Percentiles rank a stretch among this genome's conserved stretches.
Evolutionary conservation across 2,888 invertebrate species (phyloP).

Genomic region (Schizotus pectinicornis): DNA sequence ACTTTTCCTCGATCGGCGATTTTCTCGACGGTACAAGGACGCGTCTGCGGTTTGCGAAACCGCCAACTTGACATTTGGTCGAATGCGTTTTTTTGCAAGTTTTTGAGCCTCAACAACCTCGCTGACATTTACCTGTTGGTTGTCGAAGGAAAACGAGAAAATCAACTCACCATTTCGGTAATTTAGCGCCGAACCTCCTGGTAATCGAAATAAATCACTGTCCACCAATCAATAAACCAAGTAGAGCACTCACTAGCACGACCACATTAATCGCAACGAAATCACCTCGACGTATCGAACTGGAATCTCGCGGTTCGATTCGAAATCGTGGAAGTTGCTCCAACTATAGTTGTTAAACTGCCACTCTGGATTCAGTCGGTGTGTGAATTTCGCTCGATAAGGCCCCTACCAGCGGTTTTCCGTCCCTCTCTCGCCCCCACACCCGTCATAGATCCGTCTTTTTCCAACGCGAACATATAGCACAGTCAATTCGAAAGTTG

Average conservation of each 20-base stretch:
- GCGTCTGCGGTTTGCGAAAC: too few species aligned
- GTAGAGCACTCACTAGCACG: constrained; percentile 34
- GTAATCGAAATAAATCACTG: constrained; percentile 1
- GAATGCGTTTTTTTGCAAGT: too few species aligned
- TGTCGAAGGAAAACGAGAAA: too few species aligned
- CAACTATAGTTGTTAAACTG: constrained; percentile 37
- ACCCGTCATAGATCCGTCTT: constrained; percentile 6
- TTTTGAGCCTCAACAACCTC: too few species aligned
- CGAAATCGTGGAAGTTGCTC: constrained; percentile 31
- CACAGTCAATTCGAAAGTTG: constrained; percentile 35
- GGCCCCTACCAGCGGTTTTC: constrained; percentile 38
- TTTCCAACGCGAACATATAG: constrained; percentile 28
- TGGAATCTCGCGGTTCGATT: constrained; percentile 10
- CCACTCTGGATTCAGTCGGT: constrained; percentile 39
- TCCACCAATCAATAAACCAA: constrained; percentile 25
- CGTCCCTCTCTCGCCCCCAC: constrained; percentile 12
- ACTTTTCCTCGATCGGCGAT: too few species aligned
- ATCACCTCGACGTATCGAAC: background rate
- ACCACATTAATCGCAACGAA: constrained; percentile 4
- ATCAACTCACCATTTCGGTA: too few species aligned
- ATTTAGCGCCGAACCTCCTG: too few species aligned
- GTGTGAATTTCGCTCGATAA: constrained; percentile 44
- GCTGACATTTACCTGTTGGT: too few species aligned
- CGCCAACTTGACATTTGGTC: too few species aligned
- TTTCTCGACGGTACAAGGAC: too few species aligned